Conservation (phyloP, 1,140 invertebrate genomes). For the Drosophila lacertosa region DNA sequence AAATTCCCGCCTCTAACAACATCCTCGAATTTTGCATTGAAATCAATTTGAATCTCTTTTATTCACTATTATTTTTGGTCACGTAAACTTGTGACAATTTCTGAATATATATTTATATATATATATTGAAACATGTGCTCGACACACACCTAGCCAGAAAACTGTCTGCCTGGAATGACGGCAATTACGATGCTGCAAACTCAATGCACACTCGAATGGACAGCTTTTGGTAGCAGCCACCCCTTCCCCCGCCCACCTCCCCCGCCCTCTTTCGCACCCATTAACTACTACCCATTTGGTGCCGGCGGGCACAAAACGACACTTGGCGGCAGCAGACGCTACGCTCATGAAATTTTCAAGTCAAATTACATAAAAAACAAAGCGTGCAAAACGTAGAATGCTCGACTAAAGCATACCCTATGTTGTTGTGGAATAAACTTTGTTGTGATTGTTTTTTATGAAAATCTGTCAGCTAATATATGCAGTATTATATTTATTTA, state of each 20-base stretch:
- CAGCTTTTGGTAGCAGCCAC: neutral
- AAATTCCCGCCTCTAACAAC: no score
- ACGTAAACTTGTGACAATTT: neutral
- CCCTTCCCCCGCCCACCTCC: neutral
- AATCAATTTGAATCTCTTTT: neutral
- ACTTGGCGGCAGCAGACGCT: conserved; percentile 25
- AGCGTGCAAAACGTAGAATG: neutral
- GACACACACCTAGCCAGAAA: neutral
- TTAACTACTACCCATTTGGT: conserved; percentile 1
- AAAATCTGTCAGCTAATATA: no score
- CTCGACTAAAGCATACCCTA: neutral
- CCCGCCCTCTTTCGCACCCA: conserved; percentile 3
- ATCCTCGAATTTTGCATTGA: no score
- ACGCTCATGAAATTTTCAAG: conserved; percentile 54
- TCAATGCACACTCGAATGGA: conserved; percentile 16
- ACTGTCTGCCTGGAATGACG: conserved; percentile 56
- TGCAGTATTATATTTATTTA: no score
- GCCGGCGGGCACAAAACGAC: neutral
- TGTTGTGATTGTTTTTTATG: no score
- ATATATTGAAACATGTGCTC: conserved; percentile 6
- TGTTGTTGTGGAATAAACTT: no score
- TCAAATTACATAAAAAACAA: conserved; percentile 48
- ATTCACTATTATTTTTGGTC: neutral
- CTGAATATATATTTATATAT: conserved; percentile 5
- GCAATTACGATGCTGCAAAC: conserved; percentile 60